Conservation (phyloP, 37 sponge, comb jelly and placozoan species). For the Aplysina aerophoba region DNA sequence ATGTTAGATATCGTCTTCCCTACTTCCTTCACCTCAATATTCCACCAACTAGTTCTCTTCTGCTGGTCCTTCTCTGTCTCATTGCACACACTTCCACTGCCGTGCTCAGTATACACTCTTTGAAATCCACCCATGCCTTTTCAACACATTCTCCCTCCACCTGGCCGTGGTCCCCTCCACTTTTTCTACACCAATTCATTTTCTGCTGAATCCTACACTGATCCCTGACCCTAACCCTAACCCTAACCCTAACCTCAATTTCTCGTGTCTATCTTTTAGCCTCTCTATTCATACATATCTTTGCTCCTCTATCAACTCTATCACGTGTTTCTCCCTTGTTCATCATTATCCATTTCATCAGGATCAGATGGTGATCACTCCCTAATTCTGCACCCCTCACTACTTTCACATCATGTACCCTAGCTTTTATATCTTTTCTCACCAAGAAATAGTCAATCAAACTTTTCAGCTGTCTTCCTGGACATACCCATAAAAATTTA, state of each 20-base stretch:
- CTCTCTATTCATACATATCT: neutral
- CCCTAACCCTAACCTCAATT: too few relatives aligned
- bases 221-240: too few relatives aligned
- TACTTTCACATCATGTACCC: too few relatives aligned
- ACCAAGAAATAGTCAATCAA: too few relatives aligned
- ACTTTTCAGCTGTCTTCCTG: neutral
- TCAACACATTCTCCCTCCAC: conserved; percentile 8
- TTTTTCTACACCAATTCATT: neutral
- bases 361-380: conserved; percentile 12
- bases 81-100: conserved; percentile 8
- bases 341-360: neutral
- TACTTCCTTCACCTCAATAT: conserved; percentile 3
- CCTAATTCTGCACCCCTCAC: too few relatives aligned
- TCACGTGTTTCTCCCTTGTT: conserved; percentile 7
- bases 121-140: neutral
- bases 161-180: conserved; percentile 5
- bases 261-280: neutral
- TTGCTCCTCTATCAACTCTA: neutral
- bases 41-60: conserved; percentile 11
- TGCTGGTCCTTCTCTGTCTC: conserved; percentile 4
- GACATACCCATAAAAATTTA: neutral
- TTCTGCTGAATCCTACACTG: conserved; percentile 3
- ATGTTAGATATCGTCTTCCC: neutral
- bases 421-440: too few relatives aligned
- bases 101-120: conserved; percentile 7